Conservation (phyloP, 2,113 vertebrate species). For the Neotoma lepida region DNA sequence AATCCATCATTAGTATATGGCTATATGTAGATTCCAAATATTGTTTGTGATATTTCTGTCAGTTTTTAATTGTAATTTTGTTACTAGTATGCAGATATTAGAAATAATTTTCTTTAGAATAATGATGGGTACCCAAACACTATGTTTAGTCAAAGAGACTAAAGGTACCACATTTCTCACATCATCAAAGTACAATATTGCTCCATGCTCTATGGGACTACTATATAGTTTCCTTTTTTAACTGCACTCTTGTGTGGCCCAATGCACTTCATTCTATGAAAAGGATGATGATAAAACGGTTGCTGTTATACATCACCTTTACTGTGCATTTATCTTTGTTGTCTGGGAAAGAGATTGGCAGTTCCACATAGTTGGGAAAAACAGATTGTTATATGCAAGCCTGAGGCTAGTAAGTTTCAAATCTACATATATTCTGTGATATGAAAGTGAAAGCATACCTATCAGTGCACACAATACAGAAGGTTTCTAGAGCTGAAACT, state of each 20-base stretch:
- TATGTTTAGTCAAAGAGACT: background rate
- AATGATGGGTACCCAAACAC: background rate
- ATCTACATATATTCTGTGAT: background rate
- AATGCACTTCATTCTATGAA: background rate
- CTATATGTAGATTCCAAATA: background rate
- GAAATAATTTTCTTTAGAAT: background rate
- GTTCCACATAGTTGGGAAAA: background rate
- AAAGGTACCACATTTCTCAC: fast-evolving
- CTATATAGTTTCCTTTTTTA: background rate
- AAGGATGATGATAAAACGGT: background rate
- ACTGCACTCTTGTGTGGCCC: background rate
- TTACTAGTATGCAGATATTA: background rate
- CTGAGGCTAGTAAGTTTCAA: background rate
- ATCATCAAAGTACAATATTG: background rate
- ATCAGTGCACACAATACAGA: background rate
- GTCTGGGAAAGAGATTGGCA: background rate
- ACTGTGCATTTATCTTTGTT: background rate
- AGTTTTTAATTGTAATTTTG: background rate
- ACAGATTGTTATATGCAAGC: background rate
- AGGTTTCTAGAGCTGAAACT: background rate
- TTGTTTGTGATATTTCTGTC: background rate
- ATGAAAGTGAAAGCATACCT: background rate
- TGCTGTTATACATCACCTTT: background rate
- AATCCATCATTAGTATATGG: background rate
- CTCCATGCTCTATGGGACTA: background rate